A percentile compares a stretch with the other conserved stretches of the same genome.
These are phyloP conservation scores for Carcinoscorpius rotundicauda DNA, from an alignment of 1,140 invertebrate species.

Conservation along the genomic window DNA sequence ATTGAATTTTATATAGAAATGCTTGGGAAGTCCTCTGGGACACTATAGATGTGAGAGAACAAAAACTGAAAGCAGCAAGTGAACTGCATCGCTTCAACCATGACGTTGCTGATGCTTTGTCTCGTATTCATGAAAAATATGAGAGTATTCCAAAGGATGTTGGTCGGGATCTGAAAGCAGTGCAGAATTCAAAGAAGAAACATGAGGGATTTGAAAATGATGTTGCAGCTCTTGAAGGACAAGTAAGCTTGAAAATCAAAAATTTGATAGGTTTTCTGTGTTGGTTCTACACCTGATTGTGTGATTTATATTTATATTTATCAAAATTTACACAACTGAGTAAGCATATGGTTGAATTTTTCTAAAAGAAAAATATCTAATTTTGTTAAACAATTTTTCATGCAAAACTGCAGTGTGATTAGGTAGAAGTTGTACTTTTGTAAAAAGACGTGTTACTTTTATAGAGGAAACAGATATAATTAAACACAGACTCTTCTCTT, in stretches of 20 bases:
- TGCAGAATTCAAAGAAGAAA: conserved; percentile 61
- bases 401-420: too few species aligned
- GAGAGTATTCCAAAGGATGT: conserved; percentile 67
- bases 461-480: neutral
- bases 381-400: too few species aligned
- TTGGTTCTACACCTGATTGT: too few species aligned
- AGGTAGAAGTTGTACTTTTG: too few species aligned
- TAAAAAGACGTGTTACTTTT: too few species aligned
- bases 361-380: too few species aligned
- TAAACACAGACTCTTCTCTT: neutral
- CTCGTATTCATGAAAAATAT: conserved; percentile 77
- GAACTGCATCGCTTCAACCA: conserved; percentile 94
- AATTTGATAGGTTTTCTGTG: neutral
- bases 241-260: conserved; percentile 47
- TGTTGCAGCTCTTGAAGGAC: conserved; percentile 80
- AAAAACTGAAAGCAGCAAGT: conserved; percentile 76
- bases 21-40: conserved; percentile 33
- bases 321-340: too few species aligned
- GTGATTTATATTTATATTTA: too few species aligned
- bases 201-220: conserved; percentile 95
- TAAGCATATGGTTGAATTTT: too few species aligned
- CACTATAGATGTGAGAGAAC: conserved; percentile 67
- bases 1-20: too few species aligned
- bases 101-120: conserved; percentile 83
- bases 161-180: conserved; percentile 76